These are phyloP conservation scores for Sternotherus odoratus DNA, from an alignment of 2,797 vertebrate genomes.

Conservation along the genomic window DNA sequence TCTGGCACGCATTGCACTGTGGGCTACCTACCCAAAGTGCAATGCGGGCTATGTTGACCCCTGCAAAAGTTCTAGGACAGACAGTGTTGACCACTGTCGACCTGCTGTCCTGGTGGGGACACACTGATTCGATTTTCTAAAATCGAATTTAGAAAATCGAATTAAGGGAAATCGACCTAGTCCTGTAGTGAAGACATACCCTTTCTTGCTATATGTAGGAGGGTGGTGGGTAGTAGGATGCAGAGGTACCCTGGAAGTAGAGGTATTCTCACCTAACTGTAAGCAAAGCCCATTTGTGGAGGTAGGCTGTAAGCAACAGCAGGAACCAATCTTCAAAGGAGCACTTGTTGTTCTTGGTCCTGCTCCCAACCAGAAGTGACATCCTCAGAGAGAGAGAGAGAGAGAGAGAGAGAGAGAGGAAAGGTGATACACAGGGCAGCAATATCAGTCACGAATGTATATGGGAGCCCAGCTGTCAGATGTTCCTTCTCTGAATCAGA, in stretches of 20 bases:
- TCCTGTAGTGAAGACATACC: too few relatives aligned
- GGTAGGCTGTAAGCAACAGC: background rate
- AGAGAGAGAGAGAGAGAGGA: background rate
- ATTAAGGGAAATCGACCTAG: too few relatives aligned
- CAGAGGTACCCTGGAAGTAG: background rate
- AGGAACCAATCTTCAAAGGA: background rate
- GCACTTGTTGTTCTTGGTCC: background rate
- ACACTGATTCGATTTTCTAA: too few relatives aligned
- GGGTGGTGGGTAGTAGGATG: background rate
- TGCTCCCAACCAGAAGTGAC: background rate
- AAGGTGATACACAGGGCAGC: background rate
- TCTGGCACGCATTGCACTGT: too few relatives aligned
- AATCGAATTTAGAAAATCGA: too few relatives aligned
- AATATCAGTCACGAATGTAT: background rate
- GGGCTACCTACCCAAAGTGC: too few relatives aligned
- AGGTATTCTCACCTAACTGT: background rate
- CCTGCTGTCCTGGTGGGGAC: too few relatives aligned
- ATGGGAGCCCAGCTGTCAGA: background rate
- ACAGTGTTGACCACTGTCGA: too few relatives aligned
- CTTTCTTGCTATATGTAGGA: background rate
- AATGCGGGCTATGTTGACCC: too few relatives aligned
- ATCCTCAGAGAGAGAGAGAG: background rate
- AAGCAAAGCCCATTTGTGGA: background rate
- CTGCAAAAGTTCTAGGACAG: too few relatives aligned
- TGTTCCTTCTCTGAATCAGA: background rate